Evolutionary conservation across 2,888 invertebrate species (phyloP).

Genomic region (Rhabditoides inermis): DNA sequence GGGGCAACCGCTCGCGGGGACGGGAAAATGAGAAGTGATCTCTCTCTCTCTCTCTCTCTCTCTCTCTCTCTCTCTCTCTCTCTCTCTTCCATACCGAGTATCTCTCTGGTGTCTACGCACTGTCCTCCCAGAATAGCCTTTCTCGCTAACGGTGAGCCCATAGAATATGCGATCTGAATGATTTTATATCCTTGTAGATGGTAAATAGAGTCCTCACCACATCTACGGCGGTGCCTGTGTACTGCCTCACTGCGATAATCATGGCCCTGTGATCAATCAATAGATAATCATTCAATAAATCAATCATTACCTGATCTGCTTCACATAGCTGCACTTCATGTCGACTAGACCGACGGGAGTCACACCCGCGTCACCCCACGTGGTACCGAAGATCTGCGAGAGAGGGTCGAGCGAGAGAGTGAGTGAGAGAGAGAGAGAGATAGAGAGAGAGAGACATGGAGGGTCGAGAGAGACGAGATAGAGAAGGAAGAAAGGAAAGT

Average conservation of each 20-base stretch:
- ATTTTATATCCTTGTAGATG: too few species aligned
- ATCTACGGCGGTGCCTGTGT: constrained; percentile 46
- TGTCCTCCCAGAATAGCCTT: constrained; percentile 45
- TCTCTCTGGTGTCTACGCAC: constrained; percentile 39
- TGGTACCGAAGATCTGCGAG: constrained; percentile 46
- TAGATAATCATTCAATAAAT: too few species aligned
- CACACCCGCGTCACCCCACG: constrained; percentile 48
- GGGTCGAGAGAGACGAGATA: background rate
- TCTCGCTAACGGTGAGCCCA: constrained; percentile 49
- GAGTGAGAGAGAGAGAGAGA: too few species aligned
- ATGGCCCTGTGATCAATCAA: constrained; percentile 44
- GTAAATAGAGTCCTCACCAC: too few species aligned
- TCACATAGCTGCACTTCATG: constrained; percentile 49
- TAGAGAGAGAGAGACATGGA: background rate
- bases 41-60: too few species aligned
- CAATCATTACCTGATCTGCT: constrained; percentile 36
- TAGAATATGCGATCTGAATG: constrained; percentile 50
- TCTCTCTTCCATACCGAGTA: too few species aligned
- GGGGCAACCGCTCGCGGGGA: too few species aligned
- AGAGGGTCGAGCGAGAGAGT: too few species aligned
- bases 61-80: too few species aligned
- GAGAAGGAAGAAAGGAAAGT: background rate
- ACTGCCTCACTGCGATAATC: constrained; percentile 49
- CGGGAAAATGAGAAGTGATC: too few species aligned
- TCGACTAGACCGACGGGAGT: constrained; percentile 48